Evolutionary conservation across 1,140 invertebrate species (phyloP), one percentile per base, ranked within the genome.

Genomic region (Pseudomyrmex pallidus): DNA sequence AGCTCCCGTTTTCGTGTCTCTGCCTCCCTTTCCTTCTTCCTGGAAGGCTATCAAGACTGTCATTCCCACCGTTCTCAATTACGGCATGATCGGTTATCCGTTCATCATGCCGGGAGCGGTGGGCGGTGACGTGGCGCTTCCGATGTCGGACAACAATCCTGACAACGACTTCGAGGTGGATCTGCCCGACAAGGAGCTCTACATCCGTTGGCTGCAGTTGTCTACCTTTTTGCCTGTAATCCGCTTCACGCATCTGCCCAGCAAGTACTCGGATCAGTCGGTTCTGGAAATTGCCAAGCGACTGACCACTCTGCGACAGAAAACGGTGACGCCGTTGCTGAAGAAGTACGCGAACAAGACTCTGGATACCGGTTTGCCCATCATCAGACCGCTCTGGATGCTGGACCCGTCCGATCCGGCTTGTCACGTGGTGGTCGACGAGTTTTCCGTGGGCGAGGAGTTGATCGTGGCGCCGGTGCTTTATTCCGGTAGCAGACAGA

Each of bases 31-130:
- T 82, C 96, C 97, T 67, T 98, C 98, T 0, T 96, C 96, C 0
- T 99, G 98, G 98, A 96, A 97, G 80, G 97, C 97, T 0, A 94
- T 99, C n/a, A 96, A 97, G 89, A 95, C 96, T 25, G 96, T 98
- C 1, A 98, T 98, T 88, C 98, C 97, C 1, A 98, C 98, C 0
- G 96, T 98, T 48, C 93, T 99, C 0, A 98, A 96, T 9, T 97
- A 98, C 82, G 98, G 98, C 0, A 95, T 97, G 59, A 95, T 98
- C 44, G 99, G 98, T 0, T 99, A 98, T 94, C 98, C 98, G 0
- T 98, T 99, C 87, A 95, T 99, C 4, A 96, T 99, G 94, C 97
- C 98, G 0, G 98, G 98, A 0, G 97, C 98, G 20, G 98, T 99
- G 44, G 98, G 98, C 0, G 98, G 98, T 1, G 97, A 98, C 89